Conservation (phyloP, 2,113 vertebrate genomes). For the Ictalurus furcatus region DNA sequence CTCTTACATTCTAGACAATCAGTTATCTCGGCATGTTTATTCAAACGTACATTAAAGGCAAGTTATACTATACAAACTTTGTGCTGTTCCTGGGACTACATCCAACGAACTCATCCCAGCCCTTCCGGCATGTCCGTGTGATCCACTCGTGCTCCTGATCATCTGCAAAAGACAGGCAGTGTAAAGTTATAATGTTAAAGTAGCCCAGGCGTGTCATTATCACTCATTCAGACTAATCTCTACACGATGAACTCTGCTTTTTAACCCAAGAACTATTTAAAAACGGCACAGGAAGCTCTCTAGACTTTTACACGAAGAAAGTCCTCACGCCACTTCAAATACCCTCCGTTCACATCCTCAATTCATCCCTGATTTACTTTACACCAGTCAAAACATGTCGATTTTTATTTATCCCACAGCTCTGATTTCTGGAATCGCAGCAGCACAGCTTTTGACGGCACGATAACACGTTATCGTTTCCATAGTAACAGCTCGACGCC, state of each 20-base stretch:
- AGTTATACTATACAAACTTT: no score
- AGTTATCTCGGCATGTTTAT: background rate
- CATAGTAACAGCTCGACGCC: background rate
- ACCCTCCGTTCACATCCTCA: background rate
- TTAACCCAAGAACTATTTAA: background rate
- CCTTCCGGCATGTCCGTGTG: constrained; percentile 80
- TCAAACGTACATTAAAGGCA: background rate
- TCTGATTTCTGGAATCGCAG: background rate
- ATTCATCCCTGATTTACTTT: background rate
- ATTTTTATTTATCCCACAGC: background rate
- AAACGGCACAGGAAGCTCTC: background rate
- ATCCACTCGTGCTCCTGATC: constrained; percentile 89
- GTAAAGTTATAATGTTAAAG: background rate
- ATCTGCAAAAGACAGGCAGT: constrained; percentile 69
- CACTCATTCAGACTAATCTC: background rate
- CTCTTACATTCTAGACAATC: background rate
- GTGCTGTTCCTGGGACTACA: constrained; percentile 40
- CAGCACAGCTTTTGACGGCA: background rate
- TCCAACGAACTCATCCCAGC: constrained; percentile 66
- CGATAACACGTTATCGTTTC: background rate
- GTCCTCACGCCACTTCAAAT: background rate
- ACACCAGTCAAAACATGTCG: background rate
- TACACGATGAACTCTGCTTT: background rate
- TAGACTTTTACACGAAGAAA: background rate
- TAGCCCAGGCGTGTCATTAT: no score